A percentile compares a stretch with the other conserved stretches of the same genome.
Evolutionary conservation across 2,797 vertebrate genomes (phyloP).

Genomic region (Parauchenoglanis ngamensis): DNA sequence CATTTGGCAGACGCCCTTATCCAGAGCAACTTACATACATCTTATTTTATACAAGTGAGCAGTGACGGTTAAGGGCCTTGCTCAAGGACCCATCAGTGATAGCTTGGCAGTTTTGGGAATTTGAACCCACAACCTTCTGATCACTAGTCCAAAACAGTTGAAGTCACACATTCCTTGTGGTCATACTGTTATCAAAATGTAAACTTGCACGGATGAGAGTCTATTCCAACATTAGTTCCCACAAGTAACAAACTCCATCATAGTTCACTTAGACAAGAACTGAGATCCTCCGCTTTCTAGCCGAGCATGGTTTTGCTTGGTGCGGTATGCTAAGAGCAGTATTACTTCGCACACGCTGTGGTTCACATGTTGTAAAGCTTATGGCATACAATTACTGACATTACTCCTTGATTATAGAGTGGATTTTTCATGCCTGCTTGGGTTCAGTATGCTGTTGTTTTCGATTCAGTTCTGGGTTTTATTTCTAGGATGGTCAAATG

Average conservation of each 20-base stretch:
- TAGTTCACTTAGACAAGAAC: not conserved
- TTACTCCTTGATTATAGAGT: not conserved
- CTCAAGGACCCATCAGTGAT: too few species aligned
- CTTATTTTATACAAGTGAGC: too few species aligned
- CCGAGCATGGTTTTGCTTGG: not conserved
- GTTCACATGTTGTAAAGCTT: not conserved
- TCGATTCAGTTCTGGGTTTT: not conserved
- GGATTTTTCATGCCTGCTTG: not conserved
- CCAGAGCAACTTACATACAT: too few species aligned
- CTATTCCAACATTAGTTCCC: not conserved
- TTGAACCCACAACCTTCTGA: too few species aligned
- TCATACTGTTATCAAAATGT: not conserved
- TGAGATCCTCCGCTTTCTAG: not conserved
- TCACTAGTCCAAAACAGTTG: not conserved
- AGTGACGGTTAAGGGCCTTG: too few species aligned
- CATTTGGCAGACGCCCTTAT: too few species aligned
- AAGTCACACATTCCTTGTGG: not conserved
- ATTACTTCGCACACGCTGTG: not conserved
- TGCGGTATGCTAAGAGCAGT: not conserved
- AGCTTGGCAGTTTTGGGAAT: too few species aligned
- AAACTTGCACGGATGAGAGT: not conserved
- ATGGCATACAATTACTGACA: not conserved
- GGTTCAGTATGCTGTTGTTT: not conserved
- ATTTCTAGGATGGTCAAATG: constrained; percentile 80
- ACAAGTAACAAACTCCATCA: not conserved